Evolutionary conservation across 1,140 invertebrate species (phyloP), one percentile per base, ranked within the genome.

Genomic region (Arctopsyche grandis): DNA sequence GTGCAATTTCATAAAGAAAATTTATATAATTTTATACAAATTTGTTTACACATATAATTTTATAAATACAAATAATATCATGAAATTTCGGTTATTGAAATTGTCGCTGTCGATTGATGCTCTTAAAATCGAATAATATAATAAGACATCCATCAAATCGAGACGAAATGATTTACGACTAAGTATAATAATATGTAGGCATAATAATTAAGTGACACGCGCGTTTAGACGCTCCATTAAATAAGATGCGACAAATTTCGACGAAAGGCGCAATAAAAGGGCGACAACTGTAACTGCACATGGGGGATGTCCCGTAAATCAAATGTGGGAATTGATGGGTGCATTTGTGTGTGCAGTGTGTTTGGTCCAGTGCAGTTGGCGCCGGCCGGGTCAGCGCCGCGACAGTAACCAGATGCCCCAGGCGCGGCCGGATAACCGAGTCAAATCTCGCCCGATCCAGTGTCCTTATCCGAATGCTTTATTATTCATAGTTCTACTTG

Each of bases 401-500:
- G 69, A 71, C 69, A 71, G 19, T 19, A 71, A 71, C 24, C 69
- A 71, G 69, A 71, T 71, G 69, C 69, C 69, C 69, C 9, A n/a
- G 16, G 5, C 21, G 21, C 5, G 12, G 60, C 21, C 60, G 21
- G 19, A 14, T 29, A 22, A 22, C 60, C 21, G 21, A 29, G 10
- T 29, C 21, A 29, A 38, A 38, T 38, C 29, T 38, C 29, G 29
- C 29, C 29, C n/a, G n/a, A n/a, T n/a, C n/a, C 29, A 38, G 29
- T 38, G 29, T 38, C 29, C 29, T 38, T 38, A 38, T 38, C 29
- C 29, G 29, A 38, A 38, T 4, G 29, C 29, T 38, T 38, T 38
- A 38, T 38, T 38, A 38, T 38, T 38, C 29, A 38, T 38, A 38
- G 29, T 38, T 38, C 29, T 4, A 38, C 29, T 38, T 38, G 29